Evolutionary conservation across 2,888 invertebrate genomes (phyloP).

Genomic region (Lepidochrysops patricia): DNA sequence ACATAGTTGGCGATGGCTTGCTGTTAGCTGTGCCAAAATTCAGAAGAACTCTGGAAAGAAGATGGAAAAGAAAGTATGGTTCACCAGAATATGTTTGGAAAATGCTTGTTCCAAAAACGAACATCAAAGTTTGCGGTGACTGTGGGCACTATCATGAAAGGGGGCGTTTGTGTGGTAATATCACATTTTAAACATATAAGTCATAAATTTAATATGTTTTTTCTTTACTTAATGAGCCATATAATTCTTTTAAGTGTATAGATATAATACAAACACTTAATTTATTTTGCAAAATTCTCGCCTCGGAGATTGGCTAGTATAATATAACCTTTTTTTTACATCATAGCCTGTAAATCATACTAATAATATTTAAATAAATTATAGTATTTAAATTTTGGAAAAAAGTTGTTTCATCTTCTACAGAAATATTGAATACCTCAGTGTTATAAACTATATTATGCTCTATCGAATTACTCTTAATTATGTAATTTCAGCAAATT

Average conservation of each 20-base stretch:
- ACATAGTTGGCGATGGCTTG: conserved; percentile 82
- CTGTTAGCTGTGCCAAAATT: conserved; percentile 88
- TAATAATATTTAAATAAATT: no score
- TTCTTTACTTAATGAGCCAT: background rate
- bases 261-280: no score
- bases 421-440: no score
- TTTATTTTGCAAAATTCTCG: no score
- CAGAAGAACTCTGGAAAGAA: conserved; percentile 83
- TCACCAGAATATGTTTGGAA: conserved; percentile 79
- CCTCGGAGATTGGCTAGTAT: no score
- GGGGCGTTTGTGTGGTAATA: conserved; percentile 87
- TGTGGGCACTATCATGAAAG: conserved; percentile 91
- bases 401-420: no score
- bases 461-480: background rate
- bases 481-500: conserved; percentile 78
- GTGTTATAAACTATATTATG: no score
- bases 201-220: background rate
- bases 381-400: no score
- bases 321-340: no score
- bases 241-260: background rate
- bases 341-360: no score
- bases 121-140: conserved; percentile 82
- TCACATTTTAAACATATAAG: background rate
- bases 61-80: conserved; percentile 83
- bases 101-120: conserved; percentile 80